Conservation (phyloP, 2,797 vertebrate species). For the Rhynchotus rufescens region DNA sequence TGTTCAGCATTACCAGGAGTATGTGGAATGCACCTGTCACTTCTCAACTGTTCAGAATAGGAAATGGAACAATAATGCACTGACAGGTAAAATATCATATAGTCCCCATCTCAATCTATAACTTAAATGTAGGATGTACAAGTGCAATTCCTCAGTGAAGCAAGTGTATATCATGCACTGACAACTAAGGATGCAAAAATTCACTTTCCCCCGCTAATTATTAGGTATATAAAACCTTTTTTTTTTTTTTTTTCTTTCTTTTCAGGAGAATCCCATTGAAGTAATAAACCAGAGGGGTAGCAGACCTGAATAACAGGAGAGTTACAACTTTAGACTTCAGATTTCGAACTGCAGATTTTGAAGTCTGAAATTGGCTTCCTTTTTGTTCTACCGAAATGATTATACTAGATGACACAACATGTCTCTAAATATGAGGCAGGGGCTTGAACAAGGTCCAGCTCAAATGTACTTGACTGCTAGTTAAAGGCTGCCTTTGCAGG, state of each 20-base stretch:
- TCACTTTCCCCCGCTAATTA: fast-evolving
- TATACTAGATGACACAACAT: not conserved
- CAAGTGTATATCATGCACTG: not conserved
- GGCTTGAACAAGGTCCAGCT: not conserved
- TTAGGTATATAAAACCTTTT: not conserved
- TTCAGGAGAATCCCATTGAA: not conserved
- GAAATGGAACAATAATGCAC: not conserved
- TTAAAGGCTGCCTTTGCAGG: not conserved
- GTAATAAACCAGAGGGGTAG: not conserved
- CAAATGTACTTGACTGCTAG: not conserved
- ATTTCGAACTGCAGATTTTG: not conserved
- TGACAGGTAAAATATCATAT: not conserved
- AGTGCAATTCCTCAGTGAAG: not conserved
- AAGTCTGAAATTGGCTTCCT: not conserved
- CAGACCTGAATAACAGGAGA: not conserved
- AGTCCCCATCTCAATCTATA: not conserved
- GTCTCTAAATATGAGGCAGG: not conserved
- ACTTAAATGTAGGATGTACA: not conserved
- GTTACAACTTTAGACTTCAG: not conserved
- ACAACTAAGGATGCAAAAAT: not conserved
- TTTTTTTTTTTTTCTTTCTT: no score
- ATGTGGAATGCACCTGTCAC: not conserved
- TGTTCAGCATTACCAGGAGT: not conserved
- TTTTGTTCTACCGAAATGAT: not conserved
- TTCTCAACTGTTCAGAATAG: not conserved